These are phyloP conservation scores for Pocota personata DNA, from an alignment of 2,888 invertebrate species.

Conservation along the genomic window DNA sequence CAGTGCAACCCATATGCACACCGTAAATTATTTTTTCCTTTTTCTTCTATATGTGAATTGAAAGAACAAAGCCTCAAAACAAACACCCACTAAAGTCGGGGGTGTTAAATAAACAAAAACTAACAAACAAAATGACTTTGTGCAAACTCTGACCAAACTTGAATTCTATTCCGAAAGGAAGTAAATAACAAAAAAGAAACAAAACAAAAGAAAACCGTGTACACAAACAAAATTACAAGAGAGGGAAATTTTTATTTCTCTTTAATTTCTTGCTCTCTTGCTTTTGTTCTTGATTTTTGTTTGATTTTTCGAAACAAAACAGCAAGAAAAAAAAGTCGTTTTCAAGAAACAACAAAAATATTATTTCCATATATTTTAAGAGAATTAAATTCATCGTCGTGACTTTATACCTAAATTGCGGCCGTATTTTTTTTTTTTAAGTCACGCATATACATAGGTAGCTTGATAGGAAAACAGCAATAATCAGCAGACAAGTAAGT, in stretches of 20 bases:
- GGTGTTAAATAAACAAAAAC: slow-evolving; percentile 23
- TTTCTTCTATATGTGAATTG: slow-evolving; percentile 28
- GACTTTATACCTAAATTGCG: slow-evolving; percentile 24
- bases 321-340: not conserved
- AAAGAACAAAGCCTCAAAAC: slow-evolving; percentile 5
- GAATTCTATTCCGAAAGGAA: slow-evolving; percentile 59
- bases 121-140: slow-evolving; percentile 51
- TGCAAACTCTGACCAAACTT: slow-evolving; percentile 60
- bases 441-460: slow-evolving; percentile 27
- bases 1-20: slow-evolving; percentile 46
- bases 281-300: slow-evolving; percentile 8
- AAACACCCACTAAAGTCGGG: slow-evolving; percentile 3
- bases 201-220: not conserved
- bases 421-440: slow-evolving; percentile 4
- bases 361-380: slow-evolving; percentile 15
- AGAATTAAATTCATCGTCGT: not conserved
- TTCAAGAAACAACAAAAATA: slow-evolving; percentile 21
- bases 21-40: not conserved
- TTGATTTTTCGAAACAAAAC: not conserved
- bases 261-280: slow-evolving; percentile 16
- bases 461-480: slow-evolving; percentile 54
- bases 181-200: slow-evolving; percentile 2
- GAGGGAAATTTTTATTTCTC: slow-evolving; percentile 13
- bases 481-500: slow-evolving; percentile 71
- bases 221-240: not conserved